Evolutionary conservation across 2,797 vertebrate species (phyloP).

Genomic region (Myiotriccus ornatus): DNA sequence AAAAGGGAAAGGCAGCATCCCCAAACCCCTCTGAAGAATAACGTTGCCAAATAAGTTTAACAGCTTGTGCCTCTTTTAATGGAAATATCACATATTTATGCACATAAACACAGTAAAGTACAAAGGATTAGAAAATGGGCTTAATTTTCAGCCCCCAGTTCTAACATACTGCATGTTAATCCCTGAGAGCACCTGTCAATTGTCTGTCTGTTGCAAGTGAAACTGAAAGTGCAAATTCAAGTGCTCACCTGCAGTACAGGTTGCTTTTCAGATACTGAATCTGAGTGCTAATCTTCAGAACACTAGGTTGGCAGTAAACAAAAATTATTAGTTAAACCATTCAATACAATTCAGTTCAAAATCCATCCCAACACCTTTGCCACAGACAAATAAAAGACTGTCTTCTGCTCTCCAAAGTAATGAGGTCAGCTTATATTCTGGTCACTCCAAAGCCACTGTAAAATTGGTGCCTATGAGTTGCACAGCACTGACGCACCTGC

Average conservation of each 20-base stretch:
- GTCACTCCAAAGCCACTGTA: neutral
- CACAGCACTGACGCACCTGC: neutral
- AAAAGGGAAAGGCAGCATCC: neutral
- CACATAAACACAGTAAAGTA: constrained; percentile 17
- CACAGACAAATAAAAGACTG: neutral
- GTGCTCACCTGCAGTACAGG: constrained; percentile 3
- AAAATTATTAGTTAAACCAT: neutral
- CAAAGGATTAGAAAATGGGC: constrained; percentile 52
- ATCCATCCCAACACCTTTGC: neutral
- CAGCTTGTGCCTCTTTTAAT: constrained; percentile 38
- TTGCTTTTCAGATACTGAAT: neutral
- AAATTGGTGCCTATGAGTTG: neutral
- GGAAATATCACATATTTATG: constrained; percentile 6
- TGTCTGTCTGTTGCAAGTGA: neutral
- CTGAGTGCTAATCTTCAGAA: neutral
- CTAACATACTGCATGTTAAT: constrained; percentile 1
- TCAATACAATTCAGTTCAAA: neutral
- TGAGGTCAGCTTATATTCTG: neutral
- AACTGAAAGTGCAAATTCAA: neutral
- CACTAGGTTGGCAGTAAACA: neutral
- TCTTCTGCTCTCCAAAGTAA: neutral
- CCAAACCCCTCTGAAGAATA: neutral
- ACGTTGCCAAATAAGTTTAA: neutral
- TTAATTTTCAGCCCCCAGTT: neutral
- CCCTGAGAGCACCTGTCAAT: constrained; percentile 72